phyloP scores from a whole-genome alignment of 2,113 vertebrate genomes.

The Canis aureus region DNA sequence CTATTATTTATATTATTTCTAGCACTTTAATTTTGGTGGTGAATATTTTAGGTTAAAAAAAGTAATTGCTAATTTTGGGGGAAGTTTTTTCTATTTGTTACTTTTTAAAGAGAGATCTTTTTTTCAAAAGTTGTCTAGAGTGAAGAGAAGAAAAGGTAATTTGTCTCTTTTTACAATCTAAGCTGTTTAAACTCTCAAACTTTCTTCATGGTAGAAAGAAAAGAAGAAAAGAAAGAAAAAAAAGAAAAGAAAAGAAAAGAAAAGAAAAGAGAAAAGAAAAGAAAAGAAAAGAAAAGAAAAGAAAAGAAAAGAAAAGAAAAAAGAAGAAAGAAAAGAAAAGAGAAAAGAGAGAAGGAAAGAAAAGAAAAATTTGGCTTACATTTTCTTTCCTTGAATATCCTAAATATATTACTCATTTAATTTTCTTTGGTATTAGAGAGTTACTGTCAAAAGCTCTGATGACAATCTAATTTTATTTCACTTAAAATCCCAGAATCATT shows the following conservation, averaged over 20 bases:
- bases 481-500: background rate
- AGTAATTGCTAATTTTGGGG: background rate
- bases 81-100: background rate
- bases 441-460: background rate
- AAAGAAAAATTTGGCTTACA: background rate
- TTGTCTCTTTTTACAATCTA: background rate
- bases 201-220: background rate
- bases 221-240: background rate
- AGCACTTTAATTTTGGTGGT: background rate
- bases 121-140: background rate
- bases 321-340: background rate
- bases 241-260: background rate
- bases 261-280: no score
- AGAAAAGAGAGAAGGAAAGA: background rate
- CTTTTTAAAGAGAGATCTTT: background rate
- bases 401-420: background rate
- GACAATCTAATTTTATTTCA: conserved; percentile 1
- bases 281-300: background rate
- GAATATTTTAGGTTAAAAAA: background rate
- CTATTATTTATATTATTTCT: background rate
- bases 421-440: background rate
- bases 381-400: background rate
- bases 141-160: background rate
- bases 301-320: background rate
- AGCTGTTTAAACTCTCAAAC: background rate